A percentile compares a stretch with the other conserved stretches of the same genome.
Evolutionary conservation across 1,140 invertebrate species (phyloP).

Genomic region (Bombus waltoni): DNA sequence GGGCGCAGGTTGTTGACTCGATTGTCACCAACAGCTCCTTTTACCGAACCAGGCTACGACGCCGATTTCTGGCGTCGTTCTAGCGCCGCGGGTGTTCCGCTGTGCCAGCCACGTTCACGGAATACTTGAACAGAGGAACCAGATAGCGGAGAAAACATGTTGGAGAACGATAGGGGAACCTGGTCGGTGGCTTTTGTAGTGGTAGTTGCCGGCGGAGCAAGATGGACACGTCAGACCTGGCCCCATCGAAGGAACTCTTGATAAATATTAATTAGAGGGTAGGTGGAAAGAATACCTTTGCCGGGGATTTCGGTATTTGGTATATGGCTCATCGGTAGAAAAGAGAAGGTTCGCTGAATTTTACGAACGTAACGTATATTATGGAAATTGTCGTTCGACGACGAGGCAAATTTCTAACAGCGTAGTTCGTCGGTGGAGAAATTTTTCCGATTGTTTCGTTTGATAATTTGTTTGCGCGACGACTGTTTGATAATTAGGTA

Average conservation of each 20-base stretch:
- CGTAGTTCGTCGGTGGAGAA: too few relatives aligned
- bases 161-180: background rate
- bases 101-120: background rate
- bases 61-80: slow-evolving; percentile 23
- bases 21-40: slow-evolving; percentile 67
- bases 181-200: background rate
- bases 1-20: slow-evolving; percentile 74
- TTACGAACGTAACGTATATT: too few relatives aligned
- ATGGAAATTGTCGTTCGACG: too few relatives aligned
- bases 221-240: background rate
- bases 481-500: too few relatives aligned
- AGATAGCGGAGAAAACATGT: slow-evolving; percentile 21
- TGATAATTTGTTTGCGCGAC: too few relatives aligned
- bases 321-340: background rate
- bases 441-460: too few relatives aligned
- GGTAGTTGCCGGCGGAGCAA: too few relatives aligned
- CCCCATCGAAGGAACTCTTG: background rate
- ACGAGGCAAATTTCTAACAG: too few relatives aligned
- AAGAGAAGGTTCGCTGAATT: background rate
- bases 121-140: slow-evolving; percentile 34
- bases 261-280: background rate
- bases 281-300: background rate
- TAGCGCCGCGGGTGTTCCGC: slow-evolving; percentile 29
- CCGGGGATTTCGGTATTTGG: background rate
- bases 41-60: slow-evolving; percentile 32